Evolutionary conservation across 2,113 vertebrate species (phyloP), one percentile per base, ranked within the genome.

Genomic region (Perca flavescens): DNA sequence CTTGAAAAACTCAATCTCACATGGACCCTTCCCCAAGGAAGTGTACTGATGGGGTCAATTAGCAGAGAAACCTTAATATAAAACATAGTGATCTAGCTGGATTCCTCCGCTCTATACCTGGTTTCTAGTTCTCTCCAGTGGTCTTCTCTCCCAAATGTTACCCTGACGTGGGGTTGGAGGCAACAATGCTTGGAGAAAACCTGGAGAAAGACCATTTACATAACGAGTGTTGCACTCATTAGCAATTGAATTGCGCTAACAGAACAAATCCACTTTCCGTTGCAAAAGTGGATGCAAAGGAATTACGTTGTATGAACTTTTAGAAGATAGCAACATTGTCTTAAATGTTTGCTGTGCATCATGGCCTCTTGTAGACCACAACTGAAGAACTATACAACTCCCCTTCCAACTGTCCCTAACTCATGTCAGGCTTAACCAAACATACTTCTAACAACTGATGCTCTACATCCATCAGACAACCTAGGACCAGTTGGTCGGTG

Each of bases 341-440:
- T 43, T 67, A 86, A 53, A 77, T 54, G 71, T 89, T 87, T 77
- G 87, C 89, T 88, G 85, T 89, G 80, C 79, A 82, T 89, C 84
- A 86, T 83, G 81, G 80, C 86, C 73, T 77, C 64, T 74, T 64
- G 79, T 83, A 71, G 47, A 79, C 75, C 71, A 78, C 57, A 14
- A 46, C 61, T 65, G 58, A 82, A 77, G 76, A 89, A 88, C 63
- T 80, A 57, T 70, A 68, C 74, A 67, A 43, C 67, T 71, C 72
- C 66, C 57, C 28, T 53, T 73, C 43, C 43, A 79, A 34, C 70
- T 81, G 71, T 74, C 75, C 67, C 58, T n/a, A 16, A 68, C 52
- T 86, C 85, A 79, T 57, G 67, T 67, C 85, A 72, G 43, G 80
- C 68, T 83, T 87, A 74, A 78, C 60, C 57, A 67, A 84, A 86